phyloP scores from a whole-genome alignment of 2,113 vertebrate species.

The Megaptera novaeangliae region DNA sequence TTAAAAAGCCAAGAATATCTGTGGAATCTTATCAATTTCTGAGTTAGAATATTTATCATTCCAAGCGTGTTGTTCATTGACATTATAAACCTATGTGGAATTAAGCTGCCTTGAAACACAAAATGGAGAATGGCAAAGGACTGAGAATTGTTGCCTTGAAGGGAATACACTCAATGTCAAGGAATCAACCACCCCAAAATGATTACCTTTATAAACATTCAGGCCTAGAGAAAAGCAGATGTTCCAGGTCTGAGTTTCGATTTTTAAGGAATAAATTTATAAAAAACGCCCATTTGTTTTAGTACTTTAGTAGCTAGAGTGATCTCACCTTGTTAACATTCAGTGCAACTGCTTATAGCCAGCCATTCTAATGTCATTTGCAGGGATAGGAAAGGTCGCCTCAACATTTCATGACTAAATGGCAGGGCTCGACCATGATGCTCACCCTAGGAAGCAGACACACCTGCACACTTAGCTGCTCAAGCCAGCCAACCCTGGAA shows the following conservation, averaged over 20 bases:
- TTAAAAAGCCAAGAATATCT: constrained; percentile 53
- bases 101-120: constrained; percentile 41
- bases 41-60: neutral
- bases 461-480: neutral
- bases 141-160: constrained; percentile 16
- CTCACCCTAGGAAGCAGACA: neutral
- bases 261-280: constrained; percentile 35
- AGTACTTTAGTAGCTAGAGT: neutral
- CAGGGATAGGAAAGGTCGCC: constrained; percentile 15
- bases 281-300: constrained; percentile 11
- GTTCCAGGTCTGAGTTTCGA: neutral
- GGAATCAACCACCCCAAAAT: neutral
- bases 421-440: neutral
- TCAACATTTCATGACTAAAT: neutral
- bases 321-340: neutral
- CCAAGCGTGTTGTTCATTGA: neutral
- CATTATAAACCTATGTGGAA: neutral
- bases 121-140: neutral
- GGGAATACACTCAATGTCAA: constrained; percentile 19
- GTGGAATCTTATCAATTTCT: neutral
- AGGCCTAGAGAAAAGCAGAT: neutral
- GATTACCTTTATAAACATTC: neutral
- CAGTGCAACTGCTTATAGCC: neutral
- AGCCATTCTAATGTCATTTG: neutral
- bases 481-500: neutral